phyloP scores from a whole-genome alignment of 2,797 vertebrate genomes.

The Alcedo quadribrachys region DNA sequence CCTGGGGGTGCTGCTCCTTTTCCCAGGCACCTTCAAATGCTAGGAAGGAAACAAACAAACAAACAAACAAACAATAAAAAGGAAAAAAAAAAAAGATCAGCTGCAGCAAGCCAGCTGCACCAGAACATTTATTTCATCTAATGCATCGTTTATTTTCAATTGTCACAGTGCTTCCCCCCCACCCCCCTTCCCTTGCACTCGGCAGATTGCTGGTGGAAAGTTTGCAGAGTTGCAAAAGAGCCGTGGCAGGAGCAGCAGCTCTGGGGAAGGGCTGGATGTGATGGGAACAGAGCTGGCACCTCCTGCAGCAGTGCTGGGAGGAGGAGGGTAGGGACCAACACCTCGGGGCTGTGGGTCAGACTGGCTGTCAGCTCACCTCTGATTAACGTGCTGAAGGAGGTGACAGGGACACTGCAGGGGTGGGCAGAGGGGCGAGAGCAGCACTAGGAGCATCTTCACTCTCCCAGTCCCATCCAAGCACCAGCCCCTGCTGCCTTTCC shows the following conservation, averaged over 20 bases:
- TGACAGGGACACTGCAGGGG: neutral
- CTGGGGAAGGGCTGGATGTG: neutral
- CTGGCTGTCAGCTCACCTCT: neutral
- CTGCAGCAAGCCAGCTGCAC: slow-evolving; percentile 22
- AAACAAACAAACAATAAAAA: no score
- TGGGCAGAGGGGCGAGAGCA: neutral
- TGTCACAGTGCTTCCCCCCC: slow-evolving; percentile 7
- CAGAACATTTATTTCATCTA: slow-evolving; percentile 64
- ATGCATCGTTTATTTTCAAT: slow-evolving; percentile 79
- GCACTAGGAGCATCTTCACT: fast-evolving
- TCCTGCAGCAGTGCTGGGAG: neutral
- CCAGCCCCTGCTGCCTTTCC: neutral
- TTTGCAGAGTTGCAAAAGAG: slow-evolving; percentile 29
- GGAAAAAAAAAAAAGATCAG: neutral
- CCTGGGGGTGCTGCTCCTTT: neutral
- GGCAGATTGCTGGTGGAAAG: neutral
- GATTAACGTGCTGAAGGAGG: neutral
- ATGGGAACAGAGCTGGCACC: neutral
- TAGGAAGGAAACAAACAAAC: neutral
- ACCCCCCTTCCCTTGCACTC: neutral
- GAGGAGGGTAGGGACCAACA: neutral
- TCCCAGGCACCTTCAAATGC: neutral
- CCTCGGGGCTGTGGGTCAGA: neutral
- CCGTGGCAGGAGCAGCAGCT: neutral
- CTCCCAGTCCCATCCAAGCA: neutral